Evolutionary conservation across 2,888 invertebrate genomes (phyloP).

Genomic region (Nowickia ferox): DNA sequence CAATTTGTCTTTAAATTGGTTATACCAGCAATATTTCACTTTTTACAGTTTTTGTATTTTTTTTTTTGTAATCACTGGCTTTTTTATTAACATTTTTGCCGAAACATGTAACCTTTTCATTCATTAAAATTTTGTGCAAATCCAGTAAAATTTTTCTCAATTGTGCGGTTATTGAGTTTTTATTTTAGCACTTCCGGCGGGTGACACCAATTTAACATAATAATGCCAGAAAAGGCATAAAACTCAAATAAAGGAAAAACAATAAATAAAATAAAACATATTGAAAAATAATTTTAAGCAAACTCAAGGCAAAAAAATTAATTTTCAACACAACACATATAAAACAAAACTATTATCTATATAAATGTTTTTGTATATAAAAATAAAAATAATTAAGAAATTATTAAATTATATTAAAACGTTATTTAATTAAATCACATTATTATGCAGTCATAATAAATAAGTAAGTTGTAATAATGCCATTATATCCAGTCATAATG

Average conservation of each 20-base stretch:
- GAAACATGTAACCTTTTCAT: constrained; percentile 66
- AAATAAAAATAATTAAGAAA: constrained; percentile 52
- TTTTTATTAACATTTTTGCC: constrained; percentile 7
- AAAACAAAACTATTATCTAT: constrained; percentile 1
- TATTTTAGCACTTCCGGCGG: constrained; percentile 66
- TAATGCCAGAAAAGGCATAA: constrained; percentile 15
- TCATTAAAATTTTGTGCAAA: constrained; percentile 70
- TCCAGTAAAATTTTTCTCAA: constrained; percentile 47
- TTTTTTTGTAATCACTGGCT: constrained; percentile 2
- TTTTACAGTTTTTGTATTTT: constrained; percentile 27
- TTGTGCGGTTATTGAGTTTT: constrained; percentile 32
- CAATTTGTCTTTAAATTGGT: constrained; percentile 61
- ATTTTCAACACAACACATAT: constrained; percentile 15
- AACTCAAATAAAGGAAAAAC: neutral
- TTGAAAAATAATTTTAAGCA: neutral
- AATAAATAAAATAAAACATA: constrained; percentile 15
- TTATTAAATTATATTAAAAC: constrained; percentile 37
- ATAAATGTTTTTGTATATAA: neutral
- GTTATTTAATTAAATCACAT: constrained; percentile 42
- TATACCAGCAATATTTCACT: constrained; percentile 58
- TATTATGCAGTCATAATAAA: constrained; percentile 30
- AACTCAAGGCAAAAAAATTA: neutral
- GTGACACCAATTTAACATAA: constrained; percentile 56
- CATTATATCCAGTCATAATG: constrained; percentile 16
- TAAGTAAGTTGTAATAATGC: constrained; percentile 16